Percentiles rank a stretch among this genome's conserved stretches.
Conservation (phyloP, 1,140 invertebrate species). For the Lysiphlebus fabarum region DNA sequence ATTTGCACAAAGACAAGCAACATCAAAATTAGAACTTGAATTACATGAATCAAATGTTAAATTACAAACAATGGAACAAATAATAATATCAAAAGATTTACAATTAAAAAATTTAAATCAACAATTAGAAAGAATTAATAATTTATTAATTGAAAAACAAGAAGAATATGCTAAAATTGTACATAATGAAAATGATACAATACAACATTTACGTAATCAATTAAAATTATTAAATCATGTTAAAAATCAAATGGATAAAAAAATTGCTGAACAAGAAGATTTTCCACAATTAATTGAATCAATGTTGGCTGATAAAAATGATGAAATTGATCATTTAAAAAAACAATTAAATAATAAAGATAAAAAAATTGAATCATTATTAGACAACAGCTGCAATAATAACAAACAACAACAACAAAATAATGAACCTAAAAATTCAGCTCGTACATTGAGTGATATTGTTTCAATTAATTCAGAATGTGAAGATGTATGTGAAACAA, state of each 20-base stretch:
- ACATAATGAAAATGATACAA: constrained; percentile 53
- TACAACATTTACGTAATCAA: constrained; percentile 59
- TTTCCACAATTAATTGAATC: constrained; percentile 62
- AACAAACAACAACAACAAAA: no score
- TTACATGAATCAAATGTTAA: constrained; percentile 60
- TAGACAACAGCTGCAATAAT: constrained; percentile 50
- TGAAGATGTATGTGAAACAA: constrained; percentile 55
- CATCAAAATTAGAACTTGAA: constrained; percentile 63
- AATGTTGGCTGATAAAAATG: constrained; percentile 66
- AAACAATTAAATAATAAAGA: constrained; percentile 56
- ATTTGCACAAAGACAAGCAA: constrained; percentile 65
- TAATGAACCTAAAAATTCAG: constrained; percentile 56
- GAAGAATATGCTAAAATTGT: constrained; percentile 53
- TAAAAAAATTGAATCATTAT: constrained; percentile 51
- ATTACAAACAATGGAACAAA: constrained; percentile 41
- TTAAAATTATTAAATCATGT: constrained; percentile 57
- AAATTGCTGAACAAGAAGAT: constrained; percentile 42
- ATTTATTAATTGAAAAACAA: constrained; percentile 56
- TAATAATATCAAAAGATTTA: constrained; percentile 43
- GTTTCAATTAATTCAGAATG: constrained; percentile 66
- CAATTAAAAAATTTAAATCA: constrained; percentile 46
- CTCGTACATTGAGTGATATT: constrained; percentile 67
- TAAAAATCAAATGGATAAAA: constrained; percentile 54
- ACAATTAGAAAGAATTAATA: constrained; percentile 52
- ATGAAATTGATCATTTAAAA: constrained; percentile 63